phyloP scores from a whole-genome alignment of 2,113 vertebrate genomes.

The Argyrosomus japonicus region DNA sequence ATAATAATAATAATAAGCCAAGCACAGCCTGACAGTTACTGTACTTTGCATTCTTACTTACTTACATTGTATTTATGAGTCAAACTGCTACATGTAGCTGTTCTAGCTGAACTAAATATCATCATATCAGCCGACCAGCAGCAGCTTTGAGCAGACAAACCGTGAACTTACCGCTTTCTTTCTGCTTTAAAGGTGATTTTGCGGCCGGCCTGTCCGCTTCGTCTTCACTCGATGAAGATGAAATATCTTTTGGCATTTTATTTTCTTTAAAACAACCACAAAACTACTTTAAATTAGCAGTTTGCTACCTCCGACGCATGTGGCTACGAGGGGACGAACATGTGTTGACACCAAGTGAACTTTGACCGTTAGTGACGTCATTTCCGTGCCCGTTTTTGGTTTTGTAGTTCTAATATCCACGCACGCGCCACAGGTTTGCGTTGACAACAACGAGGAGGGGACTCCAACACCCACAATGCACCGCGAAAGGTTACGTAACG shows the following conservation, averaged over 20 bases:
- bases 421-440: accelerated
- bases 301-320: conserved; percentile 7
- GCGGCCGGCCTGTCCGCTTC: background rate
- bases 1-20: background rate
- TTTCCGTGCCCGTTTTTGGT: conserved; percentile 49
- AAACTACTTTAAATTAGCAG: background rate
- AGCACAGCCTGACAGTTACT: background rate
- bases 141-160: background rate
- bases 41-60: background rate
- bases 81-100: background rate
- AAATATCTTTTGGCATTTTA: conserved; percentile 60
- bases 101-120: background rate
- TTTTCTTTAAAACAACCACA: background rate
- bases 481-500: conserved; percentile 64
- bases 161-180: conserved; percentile 35
- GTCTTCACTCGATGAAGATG: conserved; percentile 69
- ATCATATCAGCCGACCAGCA: background rate
- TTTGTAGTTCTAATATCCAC: conserved; percentile 58
- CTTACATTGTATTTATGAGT: background rate
- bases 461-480: conserved; percentile 69
- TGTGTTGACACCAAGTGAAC: conserved; percentile 59
- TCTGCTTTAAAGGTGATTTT: background rate
- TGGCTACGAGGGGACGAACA: conserved; percentile 39
- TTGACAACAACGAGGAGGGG: accelerated
- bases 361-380: conserved; percentile 34